Conservation (phyloP, 2,888 invertebrate species). For the Cheilosia urbana region DNA sequence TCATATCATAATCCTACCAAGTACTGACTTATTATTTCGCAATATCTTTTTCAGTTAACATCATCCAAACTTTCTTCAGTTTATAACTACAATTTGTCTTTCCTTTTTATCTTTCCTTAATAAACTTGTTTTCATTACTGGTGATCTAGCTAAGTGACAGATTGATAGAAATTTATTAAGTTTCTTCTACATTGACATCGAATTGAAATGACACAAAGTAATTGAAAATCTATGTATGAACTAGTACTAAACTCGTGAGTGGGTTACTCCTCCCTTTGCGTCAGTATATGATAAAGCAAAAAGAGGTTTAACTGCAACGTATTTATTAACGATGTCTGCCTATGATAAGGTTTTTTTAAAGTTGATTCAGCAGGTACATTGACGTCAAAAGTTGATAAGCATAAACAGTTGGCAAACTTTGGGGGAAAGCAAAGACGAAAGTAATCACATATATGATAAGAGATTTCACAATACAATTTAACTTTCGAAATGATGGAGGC, state of each 20-base stretch:
- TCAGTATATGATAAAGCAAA: conserved; percentile 5
- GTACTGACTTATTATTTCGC: not conserved
- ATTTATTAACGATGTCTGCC: not conserved
- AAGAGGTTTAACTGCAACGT: not conserved
- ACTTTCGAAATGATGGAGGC: too few species aligned
- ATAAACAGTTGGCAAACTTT: too few species aligned
- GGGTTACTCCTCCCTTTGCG: not conserved
- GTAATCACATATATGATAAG: too few species aligned
- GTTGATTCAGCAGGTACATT: too few species aligned
- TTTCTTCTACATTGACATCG: not conserved
- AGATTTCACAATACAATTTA: too few species aligned
- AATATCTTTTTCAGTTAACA: not conserved
- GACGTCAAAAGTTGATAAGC: too few species aligned
- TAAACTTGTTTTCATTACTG: not conserved
- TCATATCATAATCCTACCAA: not conserved
- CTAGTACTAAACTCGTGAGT: not conserved
- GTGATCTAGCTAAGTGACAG: not conserved
- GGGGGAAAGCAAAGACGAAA: too few species aligned
- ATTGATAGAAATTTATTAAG: not conserved
- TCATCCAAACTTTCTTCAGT: not conserved
- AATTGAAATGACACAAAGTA: not conserved
- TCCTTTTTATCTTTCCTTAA: not conserved
- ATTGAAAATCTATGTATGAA: not conserved
- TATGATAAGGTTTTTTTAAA: too few species aligned
- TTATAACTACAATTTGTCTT: too few species aligned